Conservation (phyloP, 2,797 vertebrate species). For the Melanotaenia parkinsoni region DNA sequence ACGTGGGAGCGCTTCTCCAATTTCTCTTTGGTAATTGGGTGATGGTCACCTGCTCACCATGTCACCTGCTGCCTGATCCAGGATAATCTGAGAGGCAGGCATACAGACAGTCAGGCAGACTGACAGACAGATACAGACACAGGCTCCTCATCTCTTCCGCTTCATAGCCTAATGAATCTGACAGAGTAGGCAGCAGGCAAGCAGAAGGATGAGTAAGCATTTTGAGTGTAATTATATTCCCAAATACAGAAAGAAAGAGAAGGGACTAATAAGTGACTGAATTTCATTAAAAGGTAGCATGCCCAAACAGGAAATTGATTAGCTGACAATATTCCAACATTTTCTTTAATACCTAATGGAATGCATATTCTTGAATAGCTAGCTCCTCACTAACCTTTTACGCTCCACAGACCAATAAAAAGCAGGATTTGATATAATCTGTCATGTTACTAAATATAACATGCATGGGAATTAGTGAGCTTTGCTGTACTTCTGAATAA, state of each 20-base stretch:
- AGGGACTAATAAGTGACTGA: slow-evolving; percentile 69
- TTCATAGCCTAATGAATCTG: slow-evolving; percentile 76
- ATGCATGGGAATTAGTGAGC: slow-evolving; percentile 69
- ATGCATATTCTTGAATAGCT: slow-evolving; percentile 70
- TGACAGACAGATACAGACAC: slow-evolving; percentile 71
- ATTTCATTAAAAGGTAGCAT: slow-evolving; percentile 74
- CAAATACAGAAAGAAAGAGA: slow-evolving; percentile 69
- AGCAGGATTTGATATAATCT: slow-evolving; percentile 71
- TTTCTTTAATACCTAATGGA: slow-evolving; percentile 75
- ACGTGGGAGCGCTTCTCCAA: slow-evolving; percentile 46
- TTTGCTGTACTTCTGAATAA: slow-evolving; percentile 64
- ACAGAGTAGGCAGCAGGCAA: slow-evolving; percentile 78
- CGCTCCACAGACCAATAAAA: slow-evolving; percentile 67
- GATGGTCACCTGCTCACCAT: slow-evolving; percentile 74
- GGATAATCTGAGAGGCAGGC: slow-evolving; percentile 66
- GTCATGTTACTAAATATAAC: slow-evolving; percentile 73
- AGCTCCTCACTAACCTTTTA: slow-evolving; percentile 70
- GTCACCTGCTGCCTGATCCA: slow-evolving; percentile 76
- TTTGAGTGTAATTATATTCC: slow-evolving; percentile 76
- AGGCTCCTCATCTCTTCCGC: slow-evolving; percentile 75
- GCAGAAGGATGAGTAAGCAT: slow-evolving; percentile 79
- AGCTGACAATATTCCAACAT: slow-evolving; percentile 66
- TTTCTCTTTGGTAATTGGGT: slow-evolving; percentile 64
- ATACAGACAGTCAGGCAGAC: slow-evolving; percentile 63
- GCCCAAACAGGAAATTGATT: slow-evolving; percentile 80